Evolutionary conservation across 2,888 invertebrate species (phyloP).

Genomic region (Julus scandinavius): DNA sequence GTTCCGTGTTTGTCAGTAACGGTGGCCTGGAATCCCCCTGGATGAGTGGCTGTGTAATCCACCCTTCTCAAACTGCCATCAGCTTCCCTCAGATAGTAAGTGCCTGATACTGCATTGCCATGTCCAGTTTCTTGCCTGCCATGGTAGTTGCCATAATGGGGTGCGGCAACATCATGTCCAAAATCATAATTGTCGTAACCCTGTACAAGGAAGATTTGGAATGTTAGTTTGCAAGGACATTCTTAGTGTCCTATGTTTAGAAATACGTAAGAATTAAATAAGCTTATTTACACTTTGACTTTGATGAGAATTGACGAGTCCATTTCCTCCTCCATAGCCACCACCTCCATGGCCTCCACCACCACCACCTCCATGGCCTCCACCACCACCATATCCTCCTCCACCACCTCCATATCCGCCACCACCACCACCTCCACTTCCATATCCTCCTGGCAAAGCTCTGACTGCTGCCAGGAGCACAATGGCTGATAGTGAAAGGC

Average conservation of each 20-base stretch:
- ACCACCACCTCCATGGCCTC: background rate
- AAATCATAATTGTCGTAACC: conserved; percentile 51
- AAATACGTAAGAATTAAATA: background rate
- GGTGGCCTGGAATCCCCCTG: conserved; percentile 55
- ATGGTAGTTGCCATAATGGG: conserved; percentile 56
- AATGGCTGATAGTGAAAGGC: background rate
- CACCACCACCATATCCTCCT: conserved; percentile 17
- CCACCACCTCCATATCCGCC: conserved; percentile 21
- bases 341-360: conserved; percentile 35
- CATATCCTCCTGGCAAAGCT: conserved; percentile 35
- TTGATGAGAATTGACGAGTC: conserved; percentile 11
- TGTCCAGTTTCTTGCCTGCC: conserved; percentile 53
- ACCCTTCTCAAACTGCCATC: conserved; percentile 55
- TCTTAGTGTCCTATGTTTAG: background rate
- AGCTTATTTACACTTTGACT: background rate
- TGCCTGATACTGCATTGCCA: conserved; percentile 52
- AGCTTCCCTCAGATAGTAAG: conserved; percentile 54
- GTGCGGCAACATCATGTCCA: conserved; percentile 52
- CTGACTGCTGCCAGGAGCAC: background rate
- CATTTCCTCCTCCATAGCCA: conserved; percentile 39
- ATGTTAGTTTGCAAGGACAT: background rate
- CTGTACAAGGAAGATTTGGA: background rate
- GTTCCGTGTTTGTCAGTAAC: conserved; percentile 54
- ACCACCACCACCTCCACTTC: conserved; percentile 45
- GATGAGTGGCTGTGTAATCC: conserved; percentile 55